Evolutionary conservation across 2,113 vertebrate species (phyloP), one percentile per base, ranked within the genome.

Genomic region (Thalassarche chlororhynchos): DNA sequence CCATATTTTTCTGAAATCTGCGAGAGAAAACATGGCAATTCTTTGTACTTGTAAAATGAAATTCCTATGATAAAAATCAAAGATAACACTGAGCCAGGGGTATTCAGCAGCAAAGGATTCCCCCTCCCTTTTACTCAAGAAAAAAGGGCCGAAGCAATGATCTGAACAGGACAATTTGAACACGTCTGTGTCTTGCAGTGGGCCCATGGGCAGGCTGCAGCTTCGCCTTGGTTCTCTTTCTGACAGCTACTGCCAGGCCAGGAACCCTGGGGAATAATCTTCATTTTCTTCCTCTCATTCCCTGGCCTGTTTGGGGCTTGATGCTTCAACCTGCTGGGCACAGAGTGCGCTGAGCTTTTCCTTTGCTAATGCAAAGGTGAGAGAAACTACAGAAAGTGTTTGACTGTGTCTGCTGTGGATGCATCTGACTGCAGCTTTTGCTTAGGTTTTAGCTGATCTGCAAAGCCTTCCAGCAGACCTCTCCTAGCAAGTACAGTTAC

Each of bases 1-100:
- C 99, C 98, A 3, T 99, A 99, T 97, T 99, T 99, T 98, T 99
- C 99, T 96, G 99, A 99, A 98, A 99, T 99, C 99, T 99, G 93
- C 32, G 87, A 96, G 84, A 91, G 77, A 96, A 94, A 94, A 93
- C 58, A 85, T 7, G 26, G 47, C 58, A 91, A 54, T 36, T 64
- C 46, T 82, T 88, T 68, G 62, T 65, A 72, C 89, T 92, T 85
- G 84, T 92, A 94, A 93, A 96, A 38, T 61, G 54, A 89, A 95
- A 87, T 78, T 70, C 78, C 80, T n/a, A 28, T 6, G 65, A 87
- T 84, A 71, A 81, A 91, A 83, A 17, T 7, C 79, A 68, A 16
- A 82, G 84, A 57, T 51, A 87, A 31, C 62, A 40, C 24, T 0
- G 5, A 89, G 57, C 23, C 10, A 7, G 5, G 18, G 25, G 32